Evolutionary conservation across 2,888 invertebrate species (phyloP), one percentile per base, ranked within the genome.

Genomic region (Aplocera efformata): DNA sequence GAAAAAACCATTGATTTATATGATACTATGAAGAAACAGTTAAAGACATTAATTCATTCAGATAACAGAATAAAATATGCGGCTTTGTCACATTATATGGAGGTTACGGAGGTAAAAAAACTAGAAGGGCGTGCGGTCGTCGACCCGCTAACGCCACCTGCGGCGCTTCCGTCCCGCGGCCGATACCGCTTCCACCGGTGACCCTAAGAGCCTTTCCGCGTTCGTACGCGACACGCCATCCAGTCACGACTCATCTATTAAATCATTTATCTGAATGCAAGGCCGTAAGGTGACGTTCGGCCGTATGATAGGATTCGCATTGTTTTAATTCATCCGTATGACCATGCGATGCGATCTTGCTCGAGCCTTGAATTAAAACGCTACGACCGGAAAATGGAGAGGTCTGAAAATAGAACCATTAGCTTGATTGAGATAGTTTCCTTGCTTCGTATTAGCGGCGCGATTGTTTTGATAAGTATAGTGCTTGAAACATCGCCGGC

Each of bases 91-190:
- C 28, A 22, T 29, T 32, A 36, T 24, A 29, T 37, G 37, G 26
- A 38, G 27, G 46, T 35, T 39, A 32, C 45, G 35, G 29, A 50
- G 48, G 49, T 53, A 56, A 59, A 56, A 56, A 58, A 57, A 43
- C 41, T 50, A 60, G 60, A 68, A 64, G 63, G 64, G 61, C 58
- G 47, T 45, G 58, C 66, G 71, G 68, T 70, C 73, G 66, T 50
- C 67, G 72, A 70, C 72, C 74, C 49, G 45, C 42, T 38, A 51
- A 47, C 50, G 43, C 37, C 60, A 49, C 55, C 39, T 32, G 38
- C 54, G 38, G 40, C 44, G 45, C 55, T 60, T 57, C 67, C 61
- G 13, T 2, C n/a, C n/a, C 13, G 13, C 13, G 62, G 48, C 48
- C 42, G 42, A 55, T 62, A 45, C 65, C 65, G 62, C 67, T 67